These are phyloP conservation scores for Pomatostomus ruficeps DNA, from an alignment of 2,113 vertebrate species.

Conservation along the genomic window DNA sequence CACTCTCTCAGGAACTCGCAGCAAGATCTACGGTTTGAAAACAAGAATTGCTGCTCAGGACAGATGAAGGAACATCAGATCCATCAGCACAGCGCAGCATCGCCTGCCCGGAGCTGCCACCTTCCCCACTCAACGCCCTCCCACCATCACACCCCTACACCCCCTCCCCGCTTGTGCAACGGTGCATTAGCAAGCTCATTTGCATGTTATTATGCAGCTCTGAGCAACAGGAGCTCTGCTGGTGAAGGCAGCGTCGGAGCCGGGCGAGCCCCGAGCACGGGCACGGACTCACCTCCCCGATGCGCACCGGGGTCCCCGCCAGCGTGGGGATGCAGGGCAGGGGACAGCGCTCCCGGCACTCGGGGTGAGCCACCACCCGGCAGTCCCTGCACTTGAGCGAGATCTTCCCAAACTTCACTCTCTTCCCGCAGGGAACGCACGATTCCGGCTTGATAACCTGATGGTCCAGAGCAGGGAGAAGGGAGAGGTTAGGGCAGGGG, in stretches of 20 bases:
- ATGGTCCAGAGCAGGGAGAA: not conserved
- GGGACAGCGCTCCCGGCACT: constrained; percentile 92
- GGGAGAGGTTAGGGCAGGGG: not conserved
- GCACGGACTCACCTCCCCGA: constrained; percentile 77
- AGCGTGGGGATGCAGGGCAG: constrained; percentile 90
- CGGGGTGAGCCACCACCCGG: constrained; percentile 86
- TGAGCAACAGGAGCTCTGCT: not conserved
- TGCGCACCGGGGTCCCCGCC: constrained; percentile 82
- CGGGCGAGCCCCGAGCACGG: not conserved
- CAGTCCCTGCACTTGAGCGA: constrained; percentile 93
- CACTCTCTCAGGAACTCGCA: not conserved
- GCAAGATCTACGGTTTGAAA: not conserved
- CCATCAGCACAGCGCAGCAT: not conserved
- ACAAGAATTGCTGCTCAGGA: not conserved
- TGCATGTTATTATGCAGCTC: not conserved
- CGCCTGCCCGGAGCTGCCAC: not conserved
- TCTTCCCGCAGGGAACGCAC: constrained; percentile 95
- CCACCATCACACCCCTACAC: not conserved
- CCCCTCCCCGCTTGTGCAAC: not conserved
- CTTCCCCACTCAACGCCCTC: not conserved
- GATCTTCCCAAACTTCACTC: constrained; percentile 95
- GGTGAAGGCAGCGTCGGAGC: not conserved
- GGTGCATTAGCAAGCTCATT: not conserved
- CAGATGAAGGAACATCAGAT: not conserved
- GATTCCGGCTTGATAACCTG: constrained; percentile 98